A percentile compares a stretch with the other conserved stretches of the same genome.
phyloP scores from a whole-genome alignment of 2,797 vertebrate species.

The Paratrypauchen microcephalus region DNA sequence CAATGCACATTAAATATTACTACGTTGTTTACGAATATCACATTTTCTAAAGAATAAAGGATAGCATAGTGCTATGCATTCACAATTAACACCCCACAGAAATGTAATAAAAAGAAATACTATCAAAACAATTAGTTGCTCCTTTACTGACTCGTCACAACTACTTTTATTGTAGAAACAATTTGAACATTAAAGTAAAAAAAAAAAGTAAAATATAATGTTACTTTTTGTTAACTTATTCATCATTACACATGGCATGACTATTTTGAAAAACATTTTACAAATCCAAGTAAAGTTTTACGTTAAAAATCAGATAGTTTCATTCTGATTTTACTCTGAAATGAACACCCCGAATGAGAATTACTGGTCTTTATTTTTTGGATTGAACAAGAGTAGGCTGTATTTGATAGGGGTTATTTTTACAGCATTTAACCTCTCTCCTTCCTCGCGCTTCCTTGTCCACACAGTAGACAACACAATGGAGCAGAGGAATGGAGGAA shows the following conservation, averaged over 20 bases:
- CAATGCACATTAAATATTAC: too few relatives aligned
- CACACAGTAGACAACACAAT: conserved; percentile 44
- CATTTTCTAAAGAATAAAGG: too few relatives aligned
- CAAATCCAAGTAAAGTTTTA: background rate
- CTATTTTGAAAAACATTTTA: background rate
- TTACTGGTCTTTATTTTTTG: background rate
- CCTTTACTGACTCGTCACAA: background rate
- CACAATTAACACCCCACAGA: too few relatives aligned
- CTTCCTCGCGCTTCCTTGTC: conserved; percentile 38
- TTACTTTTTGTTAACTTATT: background rate
- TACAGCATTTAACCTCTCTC: conserved; percentile 13
- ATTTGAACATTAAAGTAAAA: background rate
- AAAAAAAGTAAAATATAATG: background rate
- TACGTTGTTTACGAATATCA: too few relatives aligned
- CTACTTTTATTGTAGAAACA: background rate
- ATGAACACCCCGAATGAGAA: too few relatives aligned
- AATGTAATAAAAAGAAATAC: conserved; percentile 5
- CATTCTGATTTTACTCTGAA: background rate
- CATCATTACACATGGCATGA: background rate
- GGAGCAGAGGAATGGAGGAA: conserved; percentile 62
- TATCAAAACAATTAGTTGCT: background rate
- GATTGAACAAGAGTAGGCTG: background rate
- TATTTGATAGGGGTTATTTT: background rate
- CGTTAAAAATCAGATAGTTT: background rate
- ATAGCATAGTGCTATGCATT: too few relatives aligned